phyloP scores from a whole-genome alignment of 2,797 vertebrate genomes.

The Loris lydekkerianus region DNA sequence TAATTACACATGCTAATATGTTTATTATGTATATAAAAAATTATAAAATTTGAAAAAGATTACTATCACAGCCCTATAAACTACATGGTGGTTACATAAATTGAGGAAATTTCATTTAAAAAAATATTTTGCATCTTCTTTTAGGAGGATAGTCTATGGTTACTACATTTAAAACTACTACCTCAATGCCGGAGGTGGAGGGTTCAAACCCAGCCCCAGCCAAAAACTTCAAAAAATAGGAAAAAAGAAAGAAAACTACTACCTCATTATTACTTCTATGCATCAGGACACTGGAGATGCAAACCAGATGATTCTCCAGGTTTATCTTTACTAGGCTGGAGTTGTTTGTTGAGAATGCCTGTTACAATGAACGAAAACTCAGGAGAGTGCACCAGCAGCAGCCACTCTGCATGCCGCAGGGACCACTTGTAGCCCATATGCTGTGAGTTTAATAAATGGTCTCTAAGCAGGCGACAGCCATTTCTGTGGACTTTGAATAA shows the following conservation, averaged over 20 bases:
- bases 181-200: background rate
- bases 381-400: too few relatives aligned
- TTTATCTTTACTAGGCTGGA: background rate
- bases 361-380: background rate
- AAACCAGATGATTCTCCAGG: background rate
- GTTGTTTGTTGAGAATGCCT: background rate
- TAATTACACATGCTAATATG: background rate
- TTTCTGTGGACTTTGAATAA: background rate
- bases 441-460: background rate
- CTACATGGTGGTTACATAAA: rapidly evolving
- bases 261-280: background rate
- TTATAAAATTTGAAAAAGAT: background rate
- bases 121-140: background rate
- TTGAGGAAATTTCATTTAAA: background rate
- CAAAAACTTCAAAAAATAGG: too few relatives aligned
- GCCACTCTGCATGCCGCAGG: background rate
- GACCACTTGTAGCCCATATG: background rate
- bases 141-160: background rate
- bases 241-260: background rate
- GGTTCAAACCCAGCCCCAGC: too few relatives aligned
- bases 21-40: background rate
- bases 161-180: background rate
- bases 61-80: background rate
- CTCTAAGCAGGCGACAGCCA: background rate
- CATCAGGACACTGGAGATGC: background rate